phyloP scores from a whole-genome alignment of 2,113 vertebrate species.

The Macrotis lagotis region DNA sequence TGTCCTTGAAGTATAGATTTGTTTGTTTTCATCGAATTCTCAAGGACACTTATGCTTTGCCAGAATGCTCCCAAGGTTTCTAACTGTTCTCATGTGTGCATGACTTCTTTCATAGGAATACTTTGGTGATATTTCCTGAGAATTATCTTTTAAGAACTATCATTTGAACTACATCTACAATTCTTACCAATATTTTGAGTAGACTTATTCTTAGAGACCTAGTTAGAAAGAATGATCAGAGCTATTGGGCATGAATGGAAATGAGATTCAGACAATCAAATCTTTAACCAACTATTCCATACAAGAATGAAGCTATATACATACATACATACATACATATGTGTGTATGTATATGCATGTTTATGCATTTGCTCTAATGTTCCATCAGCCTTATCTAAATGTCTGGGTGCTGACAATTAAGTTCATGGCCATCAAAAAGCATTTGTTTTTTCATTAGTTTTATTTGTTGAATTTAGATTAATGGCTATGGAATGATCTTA shows the following conservation, averaged over 20 bases:
- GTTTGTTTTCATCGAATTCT: constrained; percentile 6
- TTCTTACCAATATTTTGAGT: background rate
- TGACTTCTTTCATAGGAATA: constrained; percentile 47
- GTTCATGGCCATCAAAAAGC: background rate
- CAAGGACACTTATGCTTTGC: constrained; percentile 42
- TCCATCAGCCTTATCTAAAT: constrained; percentile 17
- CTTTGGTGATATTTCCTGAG: constrained; percentile 44
- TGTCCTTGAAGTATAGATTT: background rate
- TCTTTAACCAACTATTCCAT: background rate
- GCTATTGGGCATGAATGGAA: background rate
- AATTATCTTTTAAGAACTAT: background rate
- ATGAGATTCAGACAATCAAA: constrained; percentile 3
- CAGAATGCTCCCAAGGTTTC: constrained; percentile 54
- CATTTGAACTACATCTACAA: background rate
- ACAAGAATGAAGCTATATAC: background rate
- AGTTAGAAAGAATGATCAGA: constrained; percentile 16
- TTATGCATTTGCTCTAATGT: background rate
- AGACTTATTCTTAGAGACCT: background rate
- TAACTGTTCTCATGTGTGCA: constrained; percentile 39
- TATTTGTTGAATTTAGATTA: constrained; percentile 52
- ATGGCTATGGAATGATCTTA: constrained; percentile 33
- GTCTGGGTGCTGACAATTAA: background rate
- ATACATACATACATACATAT: too few relatives aligned
- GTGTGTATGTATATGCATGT: too few relatives aligned
- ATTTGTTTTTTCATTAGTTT: constrained; percentile 45